These are phyloP conservation scores for Chirona hameri DNA, from an alignment of 2,888 invertebrate genomes.

Conservation along the genomic window DNA sequence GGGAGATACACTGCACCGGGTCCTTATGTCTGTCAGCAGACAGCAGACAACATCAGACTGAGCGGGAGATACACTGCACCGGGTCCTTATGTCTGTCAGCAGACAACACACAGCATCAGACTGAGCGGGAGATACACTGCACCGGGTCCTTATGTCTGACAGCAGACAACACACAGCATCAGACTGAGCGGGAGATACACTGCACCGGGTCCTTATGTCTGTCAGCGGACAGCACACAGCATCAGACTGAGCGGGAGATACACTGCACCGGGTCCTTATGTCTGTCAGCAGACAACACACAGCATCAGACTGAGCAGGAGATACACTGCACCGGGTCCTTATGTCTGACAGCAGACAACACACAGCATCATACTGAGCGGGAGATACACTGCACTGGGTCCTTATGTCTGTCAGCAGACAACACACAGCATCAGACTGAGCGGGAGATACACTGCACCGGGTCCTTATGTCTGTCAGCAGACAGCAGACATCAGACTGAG, in stretches of 20 bases:
- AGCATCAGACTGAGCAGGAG: slow-evolving; percentile 84
- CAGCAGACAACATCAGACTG: slow-evolving; percentile 57
- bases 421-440: too few species aligned
- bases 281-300: slow-evolving; percentile 52
- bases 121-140: too few species aligned
- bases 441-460: too few species aligned
- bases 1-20: slow-evolving; percentile 92
- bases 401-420: slow-evolving; percentile 65
- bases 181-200: too few species aligned
- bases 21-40: slow-evolving; percentile 79
- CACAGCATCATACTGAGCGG: slow-evolving; percentile 78
- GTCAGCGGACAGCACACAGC: slow-evolving; percentile 87
- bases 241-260: slow-evolving; percentile 81
- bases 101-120: too few species aligned
- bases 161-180: too few species aligned
- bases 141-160: too few species aligned
- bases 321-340: slow-evolving; percentile 93
- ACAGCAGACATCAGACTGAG: too few species aligned
- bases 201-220: too few species aligned
- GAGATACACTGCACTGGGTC: slow-evolving; percentile 92
- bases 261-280: slow-evolving; percentile 95
- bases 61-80: slow-evolving; percentile 90
- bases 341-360: slow-evolving; percentile 60
- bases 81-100: slow-evolving; percentile 81
- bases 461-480: too few species aligned